A percentile compares a stretch with the other conserved stretches of the same genome.
Evolutionary conservation across 2,797 vertebrate genomes (phyloP).

Genomic region (Gorsachius magnificus): DNA sequence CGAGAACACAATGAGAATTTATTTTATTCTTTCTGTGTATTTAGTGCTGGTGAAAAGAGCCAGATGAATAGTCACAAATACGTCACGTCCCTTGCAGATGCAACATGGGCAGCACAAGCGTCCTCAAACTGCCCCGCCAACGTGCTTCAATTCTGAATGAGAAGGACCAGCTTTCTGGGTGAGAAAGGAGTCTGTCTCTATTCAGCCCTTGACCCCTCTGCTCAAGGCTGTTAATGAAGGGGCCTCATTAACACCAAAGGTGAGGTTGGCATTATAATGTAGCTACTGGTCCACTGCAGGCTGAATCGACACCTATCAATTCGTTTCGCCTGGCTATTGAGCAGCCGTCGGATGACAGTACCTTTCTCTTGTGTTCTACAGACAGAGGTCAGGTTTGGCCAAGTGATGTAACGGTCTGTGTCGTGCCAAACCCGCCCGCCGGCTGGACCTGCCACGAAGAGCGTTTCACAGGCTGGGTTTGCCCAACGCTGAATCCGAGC

Average conservation of each 20-base stretch:
- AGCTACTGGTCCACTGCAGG: neutral
- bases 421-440: neutral
- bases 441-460: neutral
- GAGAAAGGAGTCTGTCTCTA: constrained; percentile 41
- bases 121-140: constrained; percentile 10
- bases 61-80: constrained; percentile 46
- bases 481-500: neutral
- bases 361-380: neutral
- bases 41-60: constrained; percentile 57
- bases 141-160: constrained; percentile 60
- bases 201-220: constrained; percentile 35
- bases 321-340: accelerated
- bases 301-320: constrained; percentile 4
- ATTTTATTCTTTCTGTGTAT: constrained; percentile 55
- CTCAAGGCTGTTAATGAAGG: constrained; percentile 38
- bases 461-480: neutral
- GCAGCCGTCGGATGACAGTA: neutral
- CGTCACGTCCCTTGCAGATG: constrained; percentile 40
- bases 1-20: constrained; percentile 57
- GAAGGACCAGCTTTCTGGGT: constrained; percentile 11
- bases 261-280: constrained; percentile 27
- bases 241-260: constrained; percentile 57
- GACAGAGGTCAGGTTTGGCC: neutral
- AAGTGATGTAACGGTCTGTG: neutral
- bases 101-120: constrained; percentile 1